Conservation (phyloP, 2,113 vertebrate species). For the Euleptes europaea region DNA sequence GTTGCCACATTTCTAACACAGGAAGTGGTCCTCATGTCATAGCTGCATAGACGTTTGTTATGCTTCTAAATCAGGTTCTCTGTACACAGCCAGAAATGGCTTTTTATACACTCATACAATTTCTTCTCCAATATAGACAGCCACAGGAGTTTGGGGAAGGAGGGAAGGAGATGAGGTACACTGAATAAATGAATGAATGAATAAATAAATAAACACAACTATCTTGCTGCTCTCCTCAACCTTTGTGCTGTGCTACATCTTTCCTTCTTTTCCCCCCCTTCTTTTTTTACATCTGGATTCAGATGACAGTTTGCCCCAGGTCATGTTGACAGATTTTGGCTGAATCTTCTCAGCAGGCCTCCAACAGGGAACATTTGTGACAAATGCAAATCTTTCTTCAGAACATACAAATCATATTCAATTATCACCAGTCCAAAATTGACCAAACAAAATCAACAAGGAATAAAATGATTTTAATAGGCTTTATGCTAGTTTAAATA, state of each 20-base stretch:
- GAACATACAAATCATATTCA: neutral
- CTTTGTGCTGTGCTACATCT: neutral
- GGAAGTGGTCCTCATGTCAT: too few species aligned
- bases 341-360: too few species aligned
- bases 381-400: neutral
- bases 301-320: neutral
- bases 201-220: too few species aligned
- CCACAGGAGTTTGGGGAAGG: too few species aligned
- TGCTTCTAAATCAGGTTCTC: too few species aligned
- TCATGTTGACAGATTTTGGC: neutral
- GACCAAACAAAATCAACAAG: neutral
- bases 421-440: neutral
- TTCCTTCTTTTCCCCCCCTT: neutral
- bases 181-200: too few species aligned
- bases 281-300: neutral
- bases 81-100: too few species aligned
- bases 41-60: too few species aligned
- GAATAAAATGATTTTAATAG: neutral
- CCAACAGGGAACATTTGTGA: neutral
- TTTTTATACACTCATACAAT: too few species aligned
- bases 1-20: too few species aligned
- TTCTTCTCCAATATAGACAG: too few species aligned
- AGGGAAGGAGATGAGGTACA: too few species aligned
- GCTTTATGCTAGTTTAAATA: neutral
- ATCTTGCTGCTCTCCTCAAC: neutral